Evolutionary conservation across 2,797 vertebrate species (phyloP).

Genomic region (Enteromius mattozi): DNA sequence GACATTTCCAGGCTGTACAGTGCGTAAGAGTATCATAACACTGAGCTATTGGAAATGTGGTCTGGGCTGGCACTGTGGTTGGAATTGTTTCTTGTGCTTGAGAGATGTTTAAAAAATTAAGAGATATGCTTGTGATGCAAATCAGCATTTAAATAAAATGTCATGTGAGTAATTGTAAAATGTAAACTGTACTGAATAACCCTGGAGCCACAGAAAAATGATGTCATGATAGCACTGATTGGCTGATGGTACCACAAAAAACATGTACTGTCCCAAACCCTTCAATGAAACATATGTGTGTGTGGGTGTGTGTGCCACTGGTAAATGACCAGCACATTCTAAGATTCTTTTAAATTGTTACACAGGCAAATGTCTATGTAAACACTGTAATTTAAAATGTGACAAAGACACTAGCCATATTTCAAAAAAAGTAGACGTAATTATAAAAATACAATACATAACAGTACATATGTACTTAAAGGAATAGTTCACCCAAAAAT

Average conservation of each 20-base stretch:
- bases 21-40: not conserved
- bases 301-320: no score
- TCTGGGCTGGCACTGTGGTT: not conserved
- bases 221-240: not conserved
- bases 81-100: not conserved
- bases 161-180: not conserved
- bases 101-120: not conserved
- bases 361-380: not conserved
- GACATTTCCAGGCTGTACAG: constrained; percentile 16
- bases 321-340: not conserved
- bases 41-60: not conserved
- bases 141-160: not conserved
- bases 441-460: not conserved
- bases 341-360: not conserved
- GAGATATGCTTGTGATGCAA: not conserved
- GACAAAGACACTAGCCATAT: not conserved
- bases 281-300: not conserved
- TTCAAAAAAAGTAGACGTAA: not conserved
- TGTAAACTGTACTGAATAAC: not conserved
- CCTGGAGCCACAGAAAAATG: not conserved
- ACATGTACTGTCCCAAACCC: no score
- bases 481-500: no score
- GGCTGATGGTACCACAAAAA: not conserved
- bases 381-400: not conserved
- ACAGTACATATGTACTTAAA: not conserved